Conservation (phyloP, 2,888 invertebrate species). For the Eristalinus aeneus region DNA sequence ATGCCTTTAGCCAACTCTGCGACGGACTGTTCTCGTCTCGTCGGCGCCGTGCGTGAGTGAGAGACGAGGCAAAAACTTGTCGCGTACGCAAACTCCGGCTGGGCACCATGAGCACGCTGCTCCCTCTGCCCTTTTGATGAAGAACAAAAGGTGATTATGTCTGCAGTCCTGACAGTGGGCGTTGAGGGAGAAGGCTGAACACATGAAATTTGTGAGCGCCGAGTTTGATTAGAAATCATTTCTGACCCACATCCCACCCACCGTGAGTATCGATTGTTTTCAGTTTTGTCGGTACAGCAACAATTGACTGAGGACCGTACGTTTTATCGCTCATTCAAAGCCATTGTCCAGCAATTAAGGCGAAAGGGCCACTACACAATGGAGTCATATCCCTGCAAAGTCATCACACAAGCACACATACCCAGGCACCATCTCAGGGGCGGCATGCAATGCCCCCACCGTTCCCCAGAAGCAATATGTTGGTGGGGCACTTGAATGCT, state of each 20-base stretch:
- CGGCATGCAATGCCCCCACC: conserved; percentile 23
- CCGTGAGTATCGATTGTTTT: conserved; percentile 53
- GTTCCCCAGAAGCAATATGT: conserved; percentile 24
- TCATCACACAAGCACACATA: neutral
- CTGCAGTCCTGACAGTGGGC: conserved; percentile 47
- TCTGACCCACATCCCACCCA: conserved; percentile 28
- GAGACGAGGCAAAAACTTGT: conserved; percentile 39
- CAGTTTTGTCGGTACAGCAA: conserved; percentile 40
- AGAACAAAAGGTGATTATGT: conserved; percentile 67
- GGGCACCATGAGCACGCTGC: neutral
- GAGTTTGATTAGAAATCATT: neutral
- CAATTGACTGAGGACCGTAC: conserved; percentile 52
- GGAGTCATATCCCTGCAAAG: conserved; percentile 53
- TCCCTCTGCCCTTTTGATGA: neutral
- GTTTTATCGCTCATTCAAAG: conserved; percentile 60
- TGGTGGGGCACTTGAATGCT: conserved; percentile 64
- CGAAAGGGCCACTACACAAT: conserved; percentile 54
- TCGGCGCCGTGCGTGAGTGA: neutral
- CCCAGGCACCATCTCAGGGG: neutral
- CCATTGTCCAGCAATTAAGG: conserved; percentile 67
- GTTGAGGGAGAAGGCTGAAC: conserved; percentile 37
- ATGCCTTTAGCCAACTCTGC: conserved; percentile 30
- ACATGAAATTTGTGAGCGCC: conserved; percentile 31
- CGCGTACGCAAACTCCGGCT: conserved; percentile 43
- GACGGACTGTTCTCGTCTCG: conserved; percentile 30